These are phyloP conservation scores for Danio aesculapii DNA, from an alignment of 2,797 vertebrate genomes.

Conservation along the genomic window DNA sequence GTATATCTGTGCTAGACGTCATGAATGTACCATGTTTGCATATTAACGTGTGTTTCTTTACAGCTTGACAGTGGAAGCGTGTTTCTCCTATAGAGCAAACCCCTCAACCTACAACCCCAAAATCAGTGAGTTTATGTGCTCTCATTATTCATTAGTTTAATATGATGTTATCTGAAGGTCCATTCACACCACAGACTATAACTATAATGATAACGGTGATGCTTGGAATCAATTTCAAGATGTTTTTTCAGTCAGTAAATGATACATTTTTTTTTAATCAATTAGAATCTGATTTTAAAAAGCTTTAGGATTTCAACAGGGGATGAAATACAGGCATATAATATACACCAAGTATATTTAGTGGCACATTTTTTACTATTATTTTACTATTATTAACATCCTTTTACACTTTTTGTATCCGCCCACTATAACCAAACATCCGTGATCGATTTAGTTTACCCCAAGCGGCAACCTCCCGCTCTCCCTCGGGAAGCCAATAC, in stretches of 20 bases:
- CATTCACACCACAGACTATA: neutral
- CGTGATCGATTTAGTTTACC: too few relatives aligned
- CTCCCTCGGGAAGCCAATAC: too few relatives aligned
- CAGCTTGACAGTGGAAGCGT: conserved; percentile 88
- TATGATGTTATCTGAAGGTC: neutral
- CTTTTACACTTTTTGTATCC: too few relatives aligned
- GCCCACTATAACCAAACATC: too few relatives aligned
- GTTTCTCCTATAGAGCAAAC: conserved; percentile 89
- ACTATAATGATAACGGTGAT: neutral
- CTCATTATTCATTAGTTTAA: neutral
- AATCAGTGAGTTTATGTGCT: conserved; percentile 83
- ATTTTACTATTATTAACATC: too few relatives aligned
- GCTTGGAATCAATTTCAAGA: neutral
- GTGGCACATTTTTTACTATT: too few relatives aligned
- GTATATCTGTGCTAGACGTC: neutral
- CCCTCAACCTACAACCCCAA: conserved; percentile 82
- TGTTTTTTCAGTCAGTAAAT: neutral
- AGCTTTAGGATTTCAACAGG: neutral
- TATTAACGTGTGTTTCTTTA: conserved; percentile 54
- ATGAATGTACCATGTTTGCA: neutral
- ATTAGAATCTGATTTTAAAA: neutral
- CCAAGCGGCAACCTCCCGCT: too few relatives aligned
- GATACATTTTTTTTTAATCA: neutral
- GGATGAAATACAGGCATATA: neutral
- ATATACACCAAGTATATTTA: neutral